Evolutionary conservation across 2,797 vertebrate genomes (phyloP).

Genomic region (Sebastes itinus): DNA sequence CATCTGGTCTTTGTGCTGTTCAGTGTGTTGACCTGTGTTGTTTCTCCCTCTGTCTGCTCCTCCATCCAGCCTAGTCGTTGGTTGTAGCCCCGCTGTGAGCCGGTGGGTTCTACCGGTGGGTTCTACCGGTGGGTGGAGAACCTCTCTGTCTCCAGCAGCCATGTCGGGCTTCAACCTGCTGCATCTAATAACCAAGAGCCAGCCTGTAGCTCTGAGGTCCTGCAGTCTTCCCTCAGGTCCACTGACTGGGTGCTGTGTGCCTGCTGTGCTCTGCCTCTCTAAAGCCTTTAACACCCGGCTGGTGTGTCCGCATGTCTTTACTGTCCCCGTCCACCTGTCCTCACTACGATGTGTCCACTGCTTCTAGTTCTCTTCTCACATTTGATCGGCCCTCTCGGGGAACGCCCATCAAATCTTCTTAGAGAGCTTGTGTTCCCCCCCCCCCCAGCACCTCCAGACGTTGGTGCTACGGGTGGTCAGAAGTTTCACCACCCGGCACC

Average conservation of each 20-base stretch:
- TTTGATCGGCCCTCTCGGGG: background rate
- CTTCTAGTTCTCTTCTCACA: background rate
- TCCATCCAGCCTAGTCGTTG: constrained; percentile 71
- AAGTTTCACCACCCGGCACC: too few species aligned
- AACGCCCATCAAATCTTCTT: background rate
- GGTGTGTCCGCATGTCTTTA: constrained; percentile 60
- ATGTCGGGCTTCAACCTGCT: constrained; percentile 99
- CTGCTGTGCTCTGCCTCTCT: constrained; percentile 69
- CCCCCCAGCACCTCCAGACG: too few species aligned
- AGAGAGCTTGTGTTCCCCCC: background rate
- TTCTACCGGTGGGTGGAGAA: constrained; percentile 42
- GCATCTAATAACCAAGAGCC: constrained; percentile 98
- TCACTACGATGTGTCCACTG: background rate
- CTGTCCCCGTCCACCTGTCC: constrained; percentile 41
- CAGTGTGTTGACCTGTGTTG: constrained; percentile 81
- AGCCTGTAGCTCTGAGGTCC: constrained; percentile 94
- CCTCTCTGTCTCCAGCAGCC: constrained; percentile 80
- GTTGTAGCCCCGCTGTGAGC: constrained; percentile 48
- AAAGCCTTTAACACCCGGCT: constrained; percentile 52
- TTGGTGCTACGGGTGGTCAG: too few species aligned
- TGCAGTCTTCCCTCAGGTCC: constrained; percentile 99
- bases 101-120: constrained; percentile 44
- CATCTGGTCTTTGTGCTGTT: constrained; percentile 37
- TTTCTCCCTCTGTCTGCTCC: constrained; percentile 86
- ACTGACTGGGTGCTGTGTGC: constrained; percentile 72